Percentiles rank a stretch among this genome's conserved stretches.
Evolutionary conservation across 2,888 invertebrate species (phyloP).

Genomic region (Epistrophella euchroma): DNA sequence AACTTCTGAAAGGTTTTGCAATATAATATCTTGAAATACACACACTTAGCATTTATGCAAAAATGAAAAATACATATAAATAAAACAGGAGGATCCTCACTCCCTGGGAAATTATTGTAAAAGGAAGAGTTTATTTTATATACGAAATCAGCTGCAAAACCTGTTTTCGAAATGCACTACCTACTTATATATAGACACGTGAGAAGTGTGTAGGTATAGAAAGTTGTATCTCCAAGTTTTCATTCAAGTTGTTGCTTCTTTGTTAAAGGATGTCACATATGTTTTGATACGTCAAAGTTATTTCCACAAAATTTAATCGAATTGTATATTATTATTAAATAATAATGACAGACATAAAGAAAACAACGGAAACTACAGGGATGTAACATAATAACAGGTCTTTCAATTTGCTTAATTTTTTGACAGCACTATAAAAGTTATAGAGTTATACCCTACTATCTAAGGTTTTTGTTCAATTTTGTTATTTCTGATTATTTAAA

Average conservation of each 20-base stretch:
- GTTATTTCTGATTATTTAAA: too few species aligned
- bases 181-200: background rate
- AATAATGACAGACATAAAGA: background rate
- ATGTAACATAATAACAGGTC: background rate
- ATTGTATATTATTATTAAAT: slow-evolving; percentile 9
- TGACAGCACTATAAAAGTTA: too few species aligned
- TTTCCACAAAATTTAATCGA: slow-evolving; percentile 22
- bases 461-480: too few species aligned
- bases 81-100: background rate
- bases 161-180: slow-evolving; percentile 13
- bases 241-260: background rate
- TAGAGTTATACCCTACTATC: too few species aligned
- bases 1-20: slow-evolving; percentile 44
- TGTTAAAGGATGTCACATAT: slow-evolving; percentile 29
- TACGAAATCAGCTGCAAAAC: slow-evolving; percentile 21
- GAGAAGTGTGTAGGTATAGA: background rate
- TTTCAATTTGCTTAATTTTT: too few species aligned
- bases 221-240: background rate
- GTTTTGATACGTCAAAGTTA: slow-evolving; percentile 21
- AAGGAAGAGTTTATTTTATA: background rate
- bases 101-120: background rate
- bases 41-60: slow-evolving; percentile 33
- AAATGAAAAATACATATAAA: background rate
- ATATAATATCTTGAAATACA: slow-evolving; percentile 52
- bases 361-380: background rate